Conservation (phyloP, 2,888 invertebrate species). For the Drosophila gaucha region DNA sequence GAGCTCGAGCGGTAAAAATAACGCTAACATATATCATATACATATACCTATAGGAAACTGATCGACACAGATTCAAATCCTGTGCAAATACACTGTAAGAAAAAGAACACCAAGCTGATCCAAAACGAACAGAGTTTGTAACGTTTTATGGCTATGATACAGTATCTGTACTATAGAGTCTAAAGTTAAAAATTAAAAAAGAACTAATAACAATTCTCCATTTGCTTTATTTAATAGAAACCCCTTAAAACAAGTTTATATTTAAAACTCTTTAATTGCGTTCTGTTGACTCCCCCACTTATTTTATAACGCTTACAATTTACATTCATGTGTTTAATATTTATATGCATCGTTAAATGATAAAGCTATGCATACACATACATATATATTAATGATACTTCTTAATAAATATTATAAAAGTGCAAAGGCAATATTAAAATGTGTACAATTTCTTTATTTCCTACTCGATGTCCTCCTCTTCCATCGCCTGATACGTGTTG, state of each 20-base stretch:
- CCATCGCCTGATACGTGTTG: conserved; percentile 75
- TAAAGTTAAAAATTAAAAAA: conserved; percentile 31
- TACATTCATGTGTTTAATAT: conserved; percentile 70
- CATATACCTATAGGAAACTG: conserved; percentile 33
- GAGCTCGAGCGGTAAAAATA: conserved; percentile 41
- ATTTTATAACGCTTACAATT: conserved; percentile 57
- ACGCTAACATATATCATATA: conserved; percentile 29
- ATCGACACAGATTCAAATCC: conserved; percentile 7
- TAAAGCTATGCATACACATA: conserved; percentile 60
- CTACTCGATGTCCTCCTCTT: conserved; percentile 40
- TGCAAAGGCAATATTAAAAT: conserved; percentile 30
- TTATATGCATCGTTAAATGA: conserved; percentile 68
- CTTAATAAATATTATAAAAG: conserved; percentile 70
- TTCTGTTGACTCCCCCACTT: conserved; percentile 53
- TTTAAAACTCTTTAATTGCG: conserved; percentile 32
- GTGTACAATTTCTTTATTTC: conserved; percentile 2
- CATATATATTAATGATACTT: conserved; percentile 67
- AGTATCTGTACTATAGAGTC: conserved; percentile 33
- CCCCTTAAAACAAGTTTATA: conserved; percentile 24
- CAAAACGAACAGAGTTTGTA: conserved; percentile 35
- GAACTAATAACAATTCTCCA: conserved; percentile 34
- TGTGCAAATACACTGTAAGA: conserved; percentile 64
- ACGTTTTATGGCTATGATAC: conserved; percentile 48
- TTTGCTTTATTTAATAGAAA: conserved; percentile 34
- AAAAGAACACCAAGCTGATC: conserved; percentile 67